A percentile compares a stretch with the other conserved stretches of the same genome.
Conservation (phyloP, 2,113 vertebrate species). For the Aix galericulata region DNA sequence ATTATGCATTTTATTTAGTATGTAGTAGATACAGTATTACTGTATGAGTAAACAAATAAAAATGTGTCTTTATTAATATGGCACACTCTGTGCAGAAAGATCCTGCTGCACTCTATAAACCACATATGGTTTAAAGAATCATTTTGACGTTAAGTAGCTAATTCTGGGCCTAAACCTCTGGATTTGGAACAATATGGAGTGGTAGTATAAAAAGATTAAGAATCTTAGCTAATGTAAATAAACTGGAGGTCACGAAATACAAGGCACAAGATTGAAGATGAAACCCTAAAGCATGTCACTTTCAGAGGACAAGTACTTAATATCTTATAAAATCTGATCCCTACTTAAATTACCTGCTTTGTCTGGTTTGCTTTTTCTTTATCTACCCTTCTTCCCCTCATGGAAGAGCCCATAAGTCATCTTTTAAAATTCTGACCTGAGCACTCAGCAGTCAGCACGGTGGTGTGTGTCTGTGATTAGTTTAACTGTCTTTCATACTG, state of each 20-base stretch:
- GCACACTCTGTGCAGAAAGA: not conserved
- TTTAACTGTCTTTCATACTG: not conserved
- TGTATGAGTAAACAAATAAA: constrained; percentile 34
- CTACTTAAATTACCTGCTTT: not conserved
- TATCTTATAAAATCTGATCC: not conserved
- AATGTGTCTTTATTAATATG: constrained; percentile 33
- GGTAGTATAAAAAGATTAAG: not conserved
- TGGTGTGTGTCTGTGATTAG: not conserved
- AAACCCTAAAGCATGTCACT: constrained; percentile 1
- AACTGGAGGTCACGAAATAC: not conserved
- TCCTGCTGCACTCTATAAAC: not conserved
- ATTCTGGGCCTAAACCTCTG: not conserved
- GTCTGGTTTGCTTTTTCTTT: not conserved
- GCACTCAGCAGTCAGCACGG: not conserved
- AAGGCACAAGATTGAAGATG: not conserved
- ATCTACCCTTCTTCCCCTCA: not conserved
- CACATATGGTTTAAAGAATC: not conserved
- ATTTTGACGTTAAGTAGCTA: not conserved
- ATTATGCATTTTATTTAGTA: constrained; percentile 53
- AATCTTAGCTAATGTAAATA: not conserved
- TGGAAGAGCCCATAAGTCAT: not conserved
- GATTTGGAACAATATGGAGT: not conserved
- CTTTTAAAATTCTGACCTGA: not conserved
- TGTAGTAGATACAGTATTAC: constrained; percentile 35
- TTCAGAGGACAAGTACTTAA: not conserved